These are phyloP conservation scores for Morpho helenor DNA, from an alignment of 2,888 invertebrate species.

Conservation along the genomic window DNA sequence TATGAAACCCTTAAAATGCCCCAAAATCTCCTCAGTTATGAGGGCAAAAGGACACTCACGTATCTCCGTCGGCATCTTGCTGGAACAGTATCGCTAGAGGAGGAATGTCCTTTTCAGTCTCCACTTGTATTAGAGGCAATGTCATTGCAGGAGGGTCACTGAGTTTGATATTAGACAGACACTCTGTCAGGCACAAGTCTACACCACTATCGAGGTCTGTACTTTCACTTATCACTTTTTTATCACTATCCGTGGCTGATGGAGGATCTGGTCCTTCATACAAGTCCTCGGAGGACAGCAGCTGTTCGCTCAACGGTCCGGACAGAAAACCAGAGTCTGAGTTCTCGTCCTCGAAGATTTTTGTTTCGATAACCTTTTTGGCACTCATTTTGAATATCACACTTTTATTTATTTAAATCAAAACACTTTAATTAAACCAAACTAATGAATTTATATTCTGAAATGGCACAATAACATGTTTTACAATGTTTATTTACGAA, in stretches of 20 bases:
- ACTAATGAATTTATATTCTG: constrained; percentile 27
- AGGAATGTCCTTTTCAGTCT: constrained; percentile 39
- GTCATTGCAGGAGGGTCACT: constrained; percentile 31
- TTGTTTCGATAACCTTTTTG: constrained; percentile 55
- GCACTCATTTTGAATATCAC: constrained; percentile 60
- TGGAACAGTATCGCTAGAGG: constrained; percentile 84
- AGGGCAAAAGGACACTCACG: constrained; percentile 80
- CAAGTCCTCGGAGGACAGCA: constrained; percentile 30
- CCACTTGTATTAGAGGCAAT: constrained; percentile 34
- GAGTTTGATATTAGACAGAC: constrained; percentile 78
- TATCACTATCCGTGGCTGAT: constrained; percentile 31
- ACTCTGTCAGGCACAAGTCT: constrained; percentile 77
- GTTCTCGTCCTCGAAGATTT: constrained; percentile 51
- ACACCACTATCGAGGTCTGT: constrained; percentile 81
- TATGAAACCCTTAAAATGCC: no score
- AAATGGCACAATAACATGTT: constrained; percentile 50
- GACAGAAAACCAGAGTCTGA: constrained; percentile 64
- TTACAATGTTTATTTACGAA: constrained; percentile 24
- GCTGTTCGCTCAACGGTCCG: constrained; percentile 42
- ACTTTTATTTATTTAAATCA: constrained; percentile 30
- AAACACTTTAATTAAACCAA: constrained; percentile 25
- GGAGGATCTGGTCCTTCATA: constrained; percentile 8
- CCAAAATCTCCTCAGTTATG: not conserved
- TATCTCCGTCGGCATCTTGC: constrained; percentile 92
- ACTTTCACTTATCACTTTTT: constrained; percentile 42